Percentiles rank a stretch among this genome's conserved stretches.
Evolutionary conservation across 2,888 invertebrate species (phyloP).

Genomic region (Lasius platythorax): DNA sequence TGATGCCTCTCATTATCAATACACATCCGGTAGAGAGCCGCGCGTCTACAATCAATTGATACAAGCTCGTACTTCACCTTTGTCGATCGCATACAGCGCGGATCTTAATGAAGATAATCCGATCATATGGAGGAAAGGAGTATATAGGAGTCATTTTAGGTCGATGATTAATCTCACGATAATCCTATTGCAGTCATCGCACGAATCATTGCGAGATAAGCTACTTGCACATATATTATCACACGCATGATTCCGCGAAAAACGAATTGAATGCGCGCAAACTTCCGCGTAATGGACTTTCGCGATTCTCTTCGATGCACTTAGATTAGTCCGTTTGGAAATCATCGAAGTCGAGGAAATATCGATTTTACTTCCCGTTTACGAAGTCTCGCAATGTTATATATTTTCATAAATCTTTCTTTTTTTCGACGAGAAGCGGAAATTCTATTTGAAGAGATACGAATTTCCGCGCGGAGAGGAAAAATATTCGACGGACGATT

Average conservation of each 20-base stretch:
- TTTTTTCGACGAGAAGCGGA: background rate
- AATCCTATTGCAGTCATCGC: constrained; percentile 49
- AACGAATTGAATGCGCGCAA: constrained; percentile 27
- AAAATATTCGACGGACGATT: constrained; percentile 66
- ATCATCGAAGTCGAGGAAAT: constrained; percentile 42
- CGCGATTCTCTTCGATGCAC: background rate
- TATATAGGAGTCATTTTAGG: constrained; percentile 20
- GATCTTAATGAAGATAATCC: constrained; percentile 57
- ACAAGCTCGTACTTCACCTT: constrained; percentile 20
- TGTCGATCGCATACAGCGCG: constrained; percentile 13
- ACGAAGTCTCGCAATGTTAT: too few relatives aligned
- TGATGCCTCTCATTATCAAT: constrained; percentile 18
- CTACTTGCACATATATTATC: constrained; percentile 38
- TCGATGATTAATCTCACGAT: constrained; percentile 42
- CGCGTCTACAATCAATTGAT: background rate
- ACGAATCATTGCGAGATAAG: constrained; percentile 53
- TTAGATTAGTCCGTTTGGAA: constrained; percentile 44
- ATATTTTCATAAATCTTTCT: too few relatives aligned
- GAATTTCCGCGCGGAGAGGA: constrained; percentile 63
- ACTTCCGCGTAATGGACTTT: constrained; percentile 35
- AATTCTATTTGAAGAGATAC: background rate
- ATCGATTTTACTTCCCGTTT: background rate
- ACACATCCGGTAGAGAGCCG: constrained; percentile 11
- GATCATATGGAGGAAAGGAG: constrained; percentile 50
- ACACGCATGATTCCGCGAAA: constrained; percentile 44